phyloP scores from a whole-genome alignment of 2,113 vertebrate species.

The Lasiurus cinereus region DNA sequence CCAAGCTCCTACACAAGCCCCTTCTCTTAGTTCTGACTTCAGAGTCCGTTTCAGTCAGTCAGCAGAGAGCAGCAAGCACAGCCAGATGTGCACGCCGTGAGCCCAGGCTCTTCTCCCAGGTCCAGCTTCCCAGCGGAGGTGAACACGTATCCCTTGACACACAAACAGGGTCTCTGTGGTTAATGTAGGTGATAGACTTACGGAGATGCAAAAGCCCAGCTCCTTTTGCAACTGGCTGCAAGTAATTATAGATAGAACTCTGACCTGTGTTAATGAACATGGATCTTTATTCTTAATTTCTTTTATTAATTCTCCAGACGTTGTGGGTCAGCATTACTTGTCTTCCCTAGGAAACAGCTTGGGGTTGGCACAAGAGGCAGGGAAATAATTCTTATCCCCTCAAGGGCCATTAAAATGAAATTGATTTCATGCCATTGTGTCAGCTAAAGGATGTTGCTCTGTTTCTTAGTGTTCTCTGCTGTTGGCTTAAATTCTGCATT shows the following conservation, averaged over 20 bases:
- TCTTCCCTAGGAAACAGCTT: slow-evolving; percentile 71
- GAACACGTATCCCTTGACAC: background rate
- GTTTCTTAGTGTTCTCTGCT: slow-evolving; percentile 77
- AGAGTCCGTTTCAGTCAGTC: background rate
- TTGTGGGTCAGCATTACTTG: slow-evolving; percentile 15
- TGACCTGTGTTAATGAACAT: slow-evolving; percentile 38
- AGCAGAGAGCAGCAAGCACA: background rate
- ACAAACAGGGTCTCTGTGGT: background rate
- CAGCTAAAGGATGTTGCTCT: slow-evolving; percentile 78
- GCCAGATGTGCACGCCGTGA: background rate
- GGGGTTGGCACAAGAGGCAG: slow-evolving; percentile 72
- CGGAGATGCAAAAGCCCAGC: background rate
- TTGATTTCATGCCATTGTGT: slow-evolving; percentile 82
- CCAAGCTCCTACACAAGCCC: background rate
- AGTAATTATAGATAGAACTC: slow-evolving; percentile 70
- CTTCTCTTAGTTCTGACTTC: slow-evolving; percentile 20
- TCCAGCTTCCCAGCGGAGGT: background rate
- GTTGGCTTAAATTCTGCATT: slow-evolving; percentile 81
- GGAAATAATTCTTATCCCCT: slow-evolving; percentile 84
- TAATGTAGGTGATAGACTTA: slow-evolving; percentile 37
- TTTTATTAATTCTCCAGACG: slow-evolving; percentile 69
- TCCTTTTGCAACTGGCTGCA: slow-evolving; percentile 18
- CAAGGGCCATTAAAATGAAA: slow-evolving; percentile 81
- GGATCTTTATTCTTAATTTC: background rate
- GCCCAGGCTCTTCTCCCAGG: background rate